Base-by-base conservation (phyloP, 2,797 vertebrate species). In the Eulemur albifrons region DNA sequence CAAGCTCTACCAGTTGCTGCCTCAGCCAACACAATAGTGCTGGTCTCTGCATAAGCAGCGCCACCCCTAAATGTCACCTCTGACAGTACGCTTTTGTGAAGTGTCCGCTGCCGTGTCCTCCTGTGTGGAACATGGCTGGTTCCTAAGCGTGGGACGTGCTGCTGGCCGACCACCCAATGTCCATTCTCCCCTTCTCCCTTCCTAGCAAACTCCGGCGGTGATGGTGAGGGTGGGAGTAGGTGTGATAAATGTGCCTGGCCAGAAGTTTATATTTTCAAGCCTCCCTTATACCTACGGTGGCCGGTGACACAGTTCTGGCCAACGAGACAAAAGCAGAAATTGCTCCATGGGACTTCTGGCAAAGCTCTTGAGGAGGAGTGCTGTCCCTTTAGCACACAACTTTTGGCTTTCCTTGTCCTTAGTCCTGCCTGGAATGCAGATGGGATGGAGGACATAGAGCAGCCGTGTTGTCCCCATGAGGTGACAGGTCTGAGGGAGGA, bases 21-120 rank as follows among this genome's bases (percentile, higher is more conserved):
- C 35, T 27, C 0, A 8, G 2, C 21, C 11, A 0, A 0, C 0
- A 0, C 48, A 17, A 5, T 3, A 2, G 1, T 4, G 13, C 17
- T 6, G 1, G 10, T 45, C 57, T 6, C 14, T 11, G 18, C 15
- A 18, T 5, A 21, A 4, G 4, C 38, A 14, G 10, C 11, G 14
- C 40, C 23, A 27, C 27, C 32, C 61, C 27, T 45, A 1, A 48
- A 4, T 25, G 11, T 23, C 10, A 23, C 50, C n/a, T 45, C 21
- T 18, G 72, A 23, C 70, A 13, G 5, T 6, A 32, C 0, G 21
- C 27, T 72, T 69, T 2, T 38, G 11, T 6, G n/a, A 76, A 57
- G 30, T 0, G 18, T 8, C 32, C 12, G 0, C 27, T 50, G 50
- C 11, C 18, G 5, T 45, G 80, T 7, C 9, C 13, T 35, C 25